Percentiles rank a stretch among this genome's conserved stretches.
These are phyloP conservation scores for Spongilla lacustris DNA, from an alignment of 37 sponge, comb jelly and placozoan genomes.

Conservation along the genomic window DNA sequence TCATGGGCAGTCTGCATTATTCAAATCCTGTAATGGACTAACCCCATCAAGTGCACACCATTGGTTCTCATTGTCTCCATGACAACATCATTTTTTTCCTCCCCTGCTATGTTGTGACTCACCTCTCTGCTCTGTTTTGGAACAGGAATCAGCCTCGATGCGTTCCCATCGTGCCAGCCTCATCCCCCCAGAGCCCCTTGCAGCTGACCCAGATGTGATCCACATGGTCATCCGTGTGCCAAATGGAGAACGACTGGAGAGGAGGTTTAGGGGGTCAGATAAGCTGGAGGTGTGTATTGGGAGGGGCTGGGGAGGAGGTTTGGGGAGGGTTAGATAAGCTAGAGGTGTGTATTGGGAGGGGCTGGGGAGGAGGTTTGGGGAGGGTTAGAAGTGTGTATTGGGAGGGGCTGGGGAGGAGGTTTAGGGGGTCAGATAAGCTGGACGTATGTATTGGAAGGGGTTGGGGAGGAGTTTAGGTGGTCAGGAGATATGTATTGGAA, in stretches of 20 bases:
- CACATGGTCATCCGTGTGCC: slow-evolving; percentile 39
- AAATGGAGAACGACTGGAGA: slow-evolving; percentile 53
- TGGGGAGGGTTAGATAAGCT: too few relatives aligned
- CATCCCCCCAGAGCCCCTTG: slow-evolving; percentile 68
- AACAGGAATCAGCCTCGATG: slow-evolving; percentile 47
- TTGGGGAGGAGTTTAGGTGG: background rate
- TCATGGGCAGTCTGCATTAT: background rate
- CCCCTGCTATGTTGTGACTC: background rate
- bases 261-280: slow-evolving; percentile 53
- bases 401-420: slow-evolving; percentile 60
- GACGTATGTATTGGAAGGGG: slow-evolving; percentile 18
- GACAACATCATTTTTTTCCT: too few relatives aligned
- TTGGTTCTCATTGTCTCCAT: too few relatives aligned
- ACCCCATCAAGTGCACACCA: too few relatives aligned
- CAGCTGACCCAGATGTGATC: slow-evolving; percentile 6
- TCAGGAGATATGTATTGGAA: too few relatives aligned
- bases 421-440: slow-evolving; percentile 45
- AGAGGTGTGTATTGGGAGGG: too few relatives aligned
- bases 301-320: background rate
- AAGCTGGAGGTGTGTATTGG: slow-evolving; percentile 43
- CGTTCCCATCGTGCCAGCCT: slow-evolving; percentile 21
- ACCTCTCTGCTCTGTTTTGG: background rate
- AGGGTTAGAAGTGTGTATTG: too few relatives aligned
- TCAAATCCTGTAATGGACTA: too few relatives aligned
- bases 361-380: too few relatives aligned